phyloP scores from a whole-genome alignment of 2,113 vertebrate genomes.

The Ovis aries region DNA sequence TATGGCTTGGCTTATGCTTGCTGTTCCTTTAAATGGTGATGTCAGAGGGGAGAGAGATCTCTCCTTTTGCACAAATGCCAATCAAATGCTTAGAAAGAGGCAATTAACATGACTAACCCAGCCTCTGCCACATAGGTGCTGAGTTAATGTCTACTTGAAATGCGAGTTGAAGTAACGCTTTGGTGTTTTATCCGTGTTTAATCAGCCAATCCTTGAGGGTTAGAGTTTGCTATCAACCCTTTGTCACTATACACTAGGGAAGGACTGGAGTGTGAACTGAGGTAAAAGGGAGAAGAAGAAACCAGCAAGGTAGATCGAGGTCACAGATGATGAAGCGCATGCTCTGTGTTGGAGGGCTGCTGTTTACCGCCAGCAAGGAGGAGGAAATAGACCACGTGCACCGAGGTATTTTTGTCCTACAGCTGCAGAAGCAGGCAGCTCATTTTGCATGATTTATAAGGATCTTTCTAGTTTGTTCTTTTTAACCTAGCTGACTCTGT shows the following conservation, averaged over 20 bases:
- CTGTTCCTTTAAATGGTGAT: not conserved
- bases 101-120: not conserved
- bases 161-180: not conserved
- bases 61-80: not conserved
- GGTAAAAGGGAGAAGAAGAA: not conserved
- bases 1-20: not conserved
- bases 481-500: slow-evolving; percentile 31
- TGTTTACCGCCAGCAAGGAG: not conserved
- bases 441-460: slow-evolving; percentile 32
- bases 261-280: not conserved
- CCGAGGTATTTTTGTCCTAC: slow-evolving; percentile 14
- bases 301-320: not conserved
- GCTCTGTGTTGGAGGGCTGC: not conserved
- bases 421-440: slow-evolving; percentile 37
- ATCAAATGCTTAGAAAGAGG: not conserved
- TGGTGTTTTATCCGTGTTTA: not conserved
- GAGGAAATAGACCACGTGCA: not conserved
- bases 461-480: slow-evolving; percentile 43
- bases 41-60: not conserved
- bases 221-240: not conserved
- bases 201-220: not conserved
- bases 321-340: not conserved
- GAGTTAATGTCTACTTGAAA: not conserved
- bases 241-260: not conserved
- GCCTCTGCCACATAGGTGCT: not conserved